phyloP scores from a whole-genome alignment of 2,888 invertebrate genomes.

The Agrochola circellaris region DNA sequence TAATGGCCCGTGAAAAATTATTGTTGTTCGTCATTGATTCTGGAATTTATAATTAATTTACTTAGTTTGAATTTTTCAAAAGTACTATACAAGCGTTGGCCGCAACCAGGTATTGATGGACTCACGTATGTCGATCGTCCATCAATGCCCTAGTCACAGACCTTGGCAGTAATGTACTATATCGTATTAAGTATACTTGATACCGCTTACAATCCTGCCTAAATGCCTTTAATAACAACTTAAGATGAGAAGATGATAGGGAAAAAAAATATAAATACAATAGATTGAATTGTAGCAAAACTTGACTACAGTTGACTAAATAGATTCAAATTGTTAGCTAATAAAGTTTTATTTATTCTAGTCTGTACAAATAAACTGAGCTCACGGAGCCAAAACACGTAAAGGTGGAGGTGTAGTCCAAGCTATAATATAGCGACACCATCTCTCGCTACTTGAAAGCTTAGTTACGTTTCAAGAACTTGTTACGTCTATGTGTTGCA shows the following conservation, averaged over 20 bases:
- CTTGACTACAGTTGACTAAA: slow-evolving; percentile 31
- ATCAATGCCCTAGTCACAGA: too few species aligned
- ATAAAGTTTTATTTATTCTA: slow-evolving; percentile 59
- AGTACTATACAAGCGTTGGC: too few species aligned
- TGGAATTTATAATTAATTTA: too few species aligned
- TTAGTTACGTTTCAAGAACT: too few species aligned
- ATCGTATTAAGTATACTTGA: not conserved
- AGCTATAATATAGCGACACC: slow-evolving; percentile 18
- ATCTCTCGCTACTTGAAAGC: not conserved
- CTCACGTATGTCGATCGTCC: too few species aligned
- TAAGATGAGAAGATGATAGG: not conserved
- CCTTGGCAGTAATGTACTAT: not conserved
- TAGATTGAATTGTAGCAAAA: slow-evolving; percentile 22
- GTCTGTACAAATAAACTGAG: slow-evolving; percentile 31
- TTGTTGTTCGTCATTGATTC: too few species aligned
- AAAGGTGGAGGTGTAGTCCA: slow-evolving; percentile 7
- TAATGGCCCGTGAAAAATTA: too few species aligned
- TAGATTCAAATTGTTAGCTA: slow-evolving; percentile 55
- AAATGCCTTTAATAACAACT: not conserved
- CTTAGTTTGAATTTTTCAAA: too few species aligned
- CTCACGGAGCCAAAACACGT: slow-evolving; percentile 41
- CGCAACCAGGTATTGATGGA: too few species aligned
- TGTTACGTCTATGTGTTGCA: too few species aligned
- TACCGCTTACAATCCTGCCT: not conserved
- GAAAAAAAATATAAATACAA: not conserved